Conservation (phyloP, 2,888 invertebrate genomes). For the Chrysopilus asiliformis region DNA sequence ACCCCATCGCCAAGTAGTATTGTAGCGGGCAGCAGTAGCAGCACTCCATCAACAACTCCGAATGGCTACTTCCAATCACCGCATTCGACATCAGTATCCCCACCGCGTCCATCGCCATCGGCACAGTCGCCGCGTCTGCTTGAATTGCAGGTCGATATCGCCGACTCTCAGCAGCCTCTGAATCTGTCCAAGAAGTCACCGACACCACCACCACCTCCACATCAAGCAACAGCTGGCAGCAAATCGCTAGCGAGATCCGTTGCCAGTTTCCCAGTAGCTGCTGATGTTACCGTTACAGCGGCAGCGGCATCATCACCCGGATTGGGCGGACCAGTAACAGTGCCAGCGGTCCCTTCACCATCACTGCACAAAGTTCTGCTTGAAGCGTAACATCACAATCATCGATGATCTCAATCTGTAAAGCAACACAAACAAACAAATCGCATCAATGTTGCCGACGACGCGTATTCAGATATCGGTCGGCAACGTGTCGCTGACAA, state of each 20-base stretch:
- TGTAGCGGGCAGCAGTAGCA: constrained; percentile 20
- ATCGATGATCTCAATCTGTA: too few relatives aligned
- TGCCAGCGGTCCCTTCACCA: constrained; percentile 10
- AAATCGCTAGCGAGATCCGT: constrained; percentile 6
- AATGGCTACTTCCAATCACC: constrained; percentile 36
- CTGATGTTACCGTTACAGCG: constrained; percentile 34
- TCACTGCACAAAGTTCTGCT: constrained; percentile 45
- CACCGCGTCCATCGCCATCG: constrained; percentile 34
- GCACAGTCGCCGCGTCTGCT: constrained; percentile 40
- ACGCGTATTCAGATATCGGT: too few relatives aligned
- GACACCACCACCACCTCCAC: constrained; percentile 56
- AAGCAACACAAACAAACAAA: too few relatives aligned
- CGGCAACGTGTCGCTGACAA: too few relatives aligned
- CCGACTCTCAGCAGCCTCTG: constrained; percentile 67
- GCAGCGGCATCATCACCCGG: constrained; percentile 18
- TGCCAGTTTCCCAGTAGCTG: constrained; percentile 23
- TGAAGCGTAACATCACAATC: constrained; percentile 55
- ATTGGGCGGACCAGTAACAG: constrained; percentile 16
- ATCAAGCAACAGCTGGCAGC: background rate
- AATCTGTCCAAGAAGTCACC: constrained; percentile 81
- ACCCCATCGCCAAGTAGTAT: constrained; percentile 33
- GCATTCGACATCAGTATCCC: constrained; percentile 34
- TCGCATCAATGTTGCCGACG: too few relatives aligned
- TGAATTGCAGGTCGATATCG: constrained; percentile 72
- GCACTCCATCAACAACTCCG: constrained; percentile 16